phyloP scores from a whole-genome alignment of 30 jellyfish, hydroid and myxozoan species.

The Hydractinia echinata region DNA sequence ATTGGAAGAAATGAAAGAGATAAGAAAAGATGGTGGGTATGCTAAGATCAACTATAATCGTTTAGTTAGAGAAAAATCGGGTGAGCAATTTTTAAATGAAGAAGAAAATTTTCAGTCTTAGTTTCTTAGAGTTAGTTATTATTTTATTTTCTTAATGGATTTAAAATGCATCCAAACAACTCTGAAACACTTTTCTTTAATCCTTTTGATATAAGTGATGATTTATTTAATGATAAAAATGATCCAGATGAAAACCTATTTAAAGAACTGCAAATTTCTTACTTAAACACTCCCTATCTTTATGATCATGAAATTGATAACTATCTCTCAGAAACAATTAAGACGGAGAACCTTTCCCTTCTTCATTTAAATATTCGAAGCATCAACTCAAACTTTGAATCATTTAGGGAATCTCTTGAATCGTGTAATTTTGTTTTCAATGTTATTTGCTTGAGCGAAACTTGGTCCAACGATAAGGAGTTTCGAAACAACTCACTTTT shows the following conservation, averaged over 20 bases:
- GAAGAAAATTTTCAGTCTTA: no score
- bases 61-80: no score
- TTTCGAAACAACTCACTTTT: constrained; percentile 3
- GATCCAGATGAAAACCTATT: neutral
- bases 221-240: neutral
- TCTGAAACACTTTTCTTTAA: no score
- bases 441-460: neutral
- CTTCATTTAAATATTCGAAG: neutral
- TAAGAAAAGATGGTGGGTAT: no score
- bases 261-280: neutral
- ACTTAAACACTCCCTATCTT: constrained; percentile 8
- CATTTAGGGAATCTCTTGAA: neutral
- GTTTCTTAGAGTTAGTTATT: no score
- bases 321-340: no score
- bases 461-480: constrained; percentile 6
- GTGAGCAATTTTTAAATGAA: no score
- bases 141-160: no score
- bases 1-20: no score
- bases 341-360: neutral
- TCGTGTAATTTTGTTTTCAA: neutral
- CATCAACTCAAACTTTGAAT: neutral
- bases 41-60: no score
- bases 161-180: no score
- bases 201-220: no score
- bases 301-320: neutral